phyloP scores from a whole-genome alignment of 2,797 vertebrate species.

The Halcyon badia region DNA sequence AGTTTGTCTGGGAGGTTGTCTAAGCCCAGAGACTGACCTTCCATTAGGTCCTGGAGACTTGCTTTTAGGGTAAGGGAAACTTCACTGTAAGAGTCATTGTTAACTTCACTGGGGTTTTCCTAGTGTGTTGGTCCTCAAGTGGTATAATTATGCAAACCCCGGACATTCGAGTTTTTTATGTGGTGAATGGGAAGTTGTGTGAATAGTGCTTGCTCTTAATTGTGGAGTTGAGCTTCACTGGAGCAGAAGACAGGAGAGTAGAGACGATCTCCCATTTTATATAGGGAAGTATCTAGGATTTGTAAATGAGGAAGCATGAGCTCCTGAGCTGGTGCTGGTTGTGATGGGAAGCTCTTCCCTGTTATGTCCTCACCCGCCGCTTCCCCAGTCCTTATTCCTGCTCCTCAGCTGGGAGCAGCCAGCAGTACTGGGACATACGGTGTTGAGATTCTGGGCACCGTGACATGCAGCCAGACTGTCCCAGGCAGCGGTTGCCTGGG shows the following conservation, averaged over 20 bases:
- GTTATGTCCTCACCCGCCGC: neutral
- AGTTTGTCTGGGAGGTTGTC: neutral
- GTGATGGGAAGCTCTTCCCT: neutral
- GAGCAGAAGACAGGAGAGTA: neutral
- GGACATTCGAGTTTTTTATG: neutral
- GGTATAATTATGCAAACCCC: neutral
- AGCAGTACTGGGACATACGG: neutral
- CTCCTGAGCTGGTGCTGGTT: neutral
- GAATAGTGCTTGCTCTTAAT: neutral
- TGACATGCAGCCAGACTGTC: rapidly evolving
- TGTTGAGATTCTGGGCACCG: neutral
- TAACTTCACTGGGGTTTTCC: neutral
- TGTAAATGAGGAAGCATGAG: neutral
- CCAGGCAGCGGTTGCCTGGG: neutral
- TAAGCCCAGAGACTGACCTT: neutral
- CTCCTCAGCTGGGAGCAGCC: neutral
- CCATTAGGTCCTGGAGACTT: rapidly evolving
- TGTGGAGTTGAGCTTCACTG: neutral
- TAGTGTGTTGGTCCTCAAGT: neutral
- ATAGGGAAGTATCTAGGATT: neutral
- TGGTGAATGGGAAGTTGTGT: neutral
- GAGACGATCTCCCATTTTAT: neutral
- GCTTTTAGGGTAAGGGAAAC: neutral
- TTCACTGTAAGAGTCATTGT: neutral
- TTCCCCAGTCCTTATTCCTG: neutral